Conservation (phyloP, 2,888 invertebrate species). For the Diadegma fenestrale region DNA sequence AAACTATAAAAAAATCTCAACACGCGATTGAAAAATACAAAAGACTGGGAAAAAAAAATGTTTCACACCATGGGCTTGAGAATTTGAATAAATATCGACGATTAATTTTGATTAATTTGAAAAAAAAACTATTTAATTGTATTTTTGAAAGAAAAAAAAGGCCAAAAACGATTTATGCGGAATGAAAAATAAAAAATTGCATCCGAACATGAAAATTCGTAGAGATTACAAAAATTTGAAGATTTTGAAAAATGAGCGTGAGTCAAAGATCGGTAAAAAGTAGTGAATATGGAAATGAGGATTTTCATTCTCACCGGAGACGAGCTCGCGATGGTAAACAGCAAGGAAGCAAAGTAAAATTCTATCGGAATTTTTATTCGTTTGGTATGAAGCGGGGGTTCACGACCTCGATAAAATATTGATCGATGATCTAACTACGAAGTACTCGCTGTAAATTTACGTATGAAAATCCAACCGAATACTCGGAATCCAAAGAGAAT, state of each 20-base stretch:
- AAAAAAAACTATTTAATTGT: background rate
- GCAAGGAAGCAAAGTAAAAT: slow-evolving; percentile 28
- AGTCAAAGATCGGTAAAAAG: background rate
- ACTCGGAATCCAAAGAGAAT: slow-evolving; percentile 36
- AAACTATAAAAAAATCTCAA: too few relatives aligned
- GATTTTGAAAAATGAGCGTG: background rate
- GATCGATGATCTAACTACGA: slow-evolving; percentile 60
- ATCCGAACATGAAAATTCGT: background rate
- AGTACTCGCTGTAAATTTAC: slow-evolving; percentile 30
- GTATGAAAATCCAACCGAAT: slow-evolving; percentile 34
- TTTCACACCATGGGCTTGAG: too few relatives aligned
- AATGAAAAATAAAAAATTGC: background rate
- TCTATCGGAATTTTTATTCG: slow-evolving; percentile 26
- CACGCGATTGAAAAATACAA: background rate
- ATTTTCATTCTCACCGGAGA: slow-evolving; percentile 5
- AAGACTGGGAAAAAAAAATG: background rate
- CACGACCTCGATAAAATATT: slow-evolving; percentile 62
- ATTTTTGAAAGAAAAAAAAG: background rate
- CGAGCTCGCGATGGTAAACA: slow-evolving; percentile 18
- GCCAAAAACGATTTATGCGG: background rate
- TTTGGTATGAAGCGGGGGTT: slow-evolving; percentile 38
- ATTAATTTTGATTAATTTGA: too few relatives aligned
- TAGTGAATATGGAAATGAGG: slow-evolving; percentile 13
- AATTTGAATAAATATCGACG: too few relatives aligned
- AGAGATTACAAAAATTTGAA: background rate